Percentiles rank a stretch among this genome's conserved stretches.
Conservation (phyloP, 2,797 vertebrate genomes). For the Manis crassicaudata region DNA sequence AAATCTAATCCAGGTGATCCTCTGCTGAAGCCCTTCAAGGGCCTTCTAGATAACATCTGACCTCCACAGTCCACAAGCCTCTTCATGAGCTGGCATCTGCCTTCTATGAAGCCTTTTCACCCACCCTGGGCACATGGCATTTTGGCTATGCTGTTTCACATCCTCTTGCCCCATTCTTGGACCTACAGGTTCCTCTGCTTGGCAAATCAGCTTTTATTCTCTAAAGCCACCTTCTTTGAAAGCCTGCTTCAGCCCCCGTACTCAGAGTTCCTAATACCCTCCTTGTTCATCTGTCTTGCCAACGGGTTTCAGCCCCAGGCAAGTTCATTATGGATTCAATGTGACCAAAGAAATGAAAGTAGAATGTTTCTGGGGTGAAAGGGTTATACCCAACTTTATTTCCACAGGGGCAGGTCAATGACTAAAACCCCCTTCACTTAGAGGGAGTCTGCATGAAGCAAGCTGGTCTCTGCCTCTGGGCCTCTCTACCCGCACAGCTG, state of each 20-base stretch:
- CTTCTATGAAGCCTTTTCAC: not conserved
- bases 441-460: no score
- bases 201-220: not conserved
- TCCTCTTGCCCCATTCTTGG: not conserved
- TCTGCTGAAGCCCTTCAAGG: not conserved
- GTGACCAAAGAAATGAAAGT: no score
- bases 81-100: not conserved
- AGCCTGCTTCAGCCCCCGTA: not conserved
- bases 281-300: not conserved
- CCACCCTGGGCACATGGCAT: not conserved
- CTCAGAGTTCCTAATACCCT: not conserved
- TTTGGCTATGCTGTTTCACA: not conserved
- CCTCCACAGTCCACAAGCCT: not conserved
- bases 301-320: no score
- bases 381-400: no score
- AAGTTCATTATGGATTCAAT: no score
- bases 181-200: not conserved
- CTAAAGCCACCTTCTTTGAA: not conserved
- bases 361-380: no score
- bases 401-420: no score
- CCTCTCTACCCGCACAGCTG: no score
- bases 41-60: not conserved
- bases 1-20: not conserved
- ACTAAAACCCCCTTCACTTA: no score
- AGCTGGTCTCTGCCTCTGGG: no score